phyloP scores from a whole-genome alignment of 2,888 invertebrate species.

The Rapana venosa region DNA sequence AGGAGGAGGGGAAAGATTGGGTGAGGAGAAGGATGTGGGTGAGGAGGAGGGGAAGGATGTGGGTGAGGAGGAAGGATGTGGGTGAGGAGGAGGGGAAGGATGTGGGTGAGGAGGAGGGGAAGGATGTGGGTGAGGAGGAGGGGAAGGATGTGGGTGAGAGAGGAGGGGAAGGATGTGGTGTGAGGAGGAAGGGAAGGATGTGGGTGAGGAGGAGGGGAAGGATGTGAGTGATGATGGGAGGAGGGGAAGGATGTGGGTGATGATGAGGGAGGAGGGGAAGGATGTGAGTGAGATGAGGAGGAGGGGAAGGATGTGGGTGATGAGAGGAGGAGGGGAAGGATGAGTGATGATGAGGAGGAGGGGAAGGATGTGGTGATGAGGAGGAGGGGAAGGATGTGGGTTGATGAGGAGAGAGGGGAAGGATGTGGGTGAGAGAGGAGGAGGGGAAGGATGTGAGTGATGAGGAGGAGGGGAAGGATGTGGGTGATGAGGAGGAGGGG shows the following conservation, averaged over 20 bases:
- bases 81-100: neutral
- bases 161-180: no score
- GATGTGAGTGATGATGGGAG: neutral
- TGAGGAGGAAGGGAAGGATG: no score
- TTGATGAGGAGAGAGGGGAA: neutral
- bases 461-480: neutral
- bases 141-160: neutral
- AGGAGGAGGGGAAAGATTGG: no score
- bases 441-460: neutral
- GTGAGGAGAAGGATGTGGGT: no score
- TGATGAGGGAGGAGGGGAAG: neutral
- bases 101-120: neutral
- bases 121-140: neutral
- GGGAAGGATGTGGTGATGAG: no score
- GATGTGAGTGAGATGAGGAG: no score
- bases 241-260: no score
- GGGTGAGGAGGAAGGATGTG: neutral
- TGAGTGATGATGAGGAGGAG: neutral
- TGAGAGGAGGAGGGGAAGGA: no score
- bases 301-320: no score
- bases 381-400: neutral
- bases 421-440: neutral
- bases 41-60: no score
- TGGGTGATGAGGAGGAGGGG: neutral
- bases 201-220: no score